A percentile compares a stretch with the other conserved stretches of the same genome.
phyloP scores from a whole-genome alignment of 2,888 invertebrate genomes.

The Caenorhabditis afra region DNA sequence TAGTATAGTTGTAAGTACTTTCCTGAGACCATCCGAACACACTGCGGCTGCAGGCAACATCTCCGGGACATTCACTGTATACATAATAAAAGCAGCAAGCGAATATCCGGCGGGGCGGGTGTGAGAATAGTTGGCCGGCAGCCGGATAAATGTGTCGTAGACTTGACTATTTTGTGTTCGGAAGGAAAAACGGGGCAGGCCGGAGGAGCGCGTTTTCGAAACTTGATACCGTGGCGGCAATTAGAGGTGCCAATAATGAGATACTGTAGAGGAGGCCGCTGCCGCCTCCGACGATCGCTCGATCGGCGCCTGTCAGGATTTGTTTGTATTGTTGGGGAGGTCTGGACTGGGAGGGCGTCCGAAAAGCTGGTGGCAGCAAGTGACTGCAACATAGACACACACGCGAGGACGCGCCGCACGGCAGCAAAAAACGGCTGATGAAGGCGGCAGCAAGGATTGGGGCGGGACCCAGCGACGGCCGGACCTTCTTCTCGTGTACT shows the following conservation, averaged over 20 bases:
- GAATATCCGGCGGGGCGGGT: slow-evolving; percentile 48
- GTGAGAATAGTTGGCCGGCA: slow-evolving; percentile 42
- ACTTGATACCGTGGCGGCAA: slow-evolving; percentile 58
- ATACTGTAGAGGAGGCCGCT: slow-evolving; percentile 37
- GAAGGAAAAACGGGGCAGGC: background rate
- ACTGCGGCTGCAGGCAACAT: slow-evolving; percentile 16
- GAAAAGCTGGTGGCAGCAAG: slow-evolving; percentile 40
- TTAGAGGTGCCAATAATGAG: slow-evolving; percentile 61
- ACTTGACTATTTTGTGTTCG: slow-evolving; percentile 40
- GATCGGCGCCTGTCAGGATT: slow-evolving; percentile 55
- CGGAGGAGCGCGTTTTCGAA: slow-evolving; percentile 37
- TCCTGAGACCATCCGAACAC: slow-evolving; percentile 12
- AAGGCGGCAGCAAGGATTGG: slow-evolving; percentile 42
- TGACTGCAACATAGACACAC: slow-evolving; percentile 57
- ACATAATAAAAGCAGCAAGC: slow-evolving; percentile 17
- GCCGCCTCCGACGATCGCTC: slow-evolving; percentile 4
- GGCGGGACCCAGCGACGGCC: slow-evolving; percentile 1
- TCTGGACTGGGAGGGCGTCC: slow-evolving; percentile 35
- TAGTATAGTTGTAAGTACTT: slow-evolving; percentile 5
- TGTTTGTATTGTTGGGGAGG: slow-evolving; percentile 53
- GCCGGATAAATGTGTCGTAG: slow-evolving; percentile 48
- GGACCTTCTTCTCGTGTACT: slow-evolving; percentile 21
- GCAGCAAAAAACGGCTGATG: slow-evolving; percentile 47
- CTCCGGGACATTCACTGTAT: slow-evolving; percentile 24
- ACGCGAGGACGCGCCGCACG: slow-evolving; percentile 46